Evolutionary conservation across 2,113 vertebrate genomes (phyloP).

Genomic region (Nycticryphes semicollaris): DNA sequence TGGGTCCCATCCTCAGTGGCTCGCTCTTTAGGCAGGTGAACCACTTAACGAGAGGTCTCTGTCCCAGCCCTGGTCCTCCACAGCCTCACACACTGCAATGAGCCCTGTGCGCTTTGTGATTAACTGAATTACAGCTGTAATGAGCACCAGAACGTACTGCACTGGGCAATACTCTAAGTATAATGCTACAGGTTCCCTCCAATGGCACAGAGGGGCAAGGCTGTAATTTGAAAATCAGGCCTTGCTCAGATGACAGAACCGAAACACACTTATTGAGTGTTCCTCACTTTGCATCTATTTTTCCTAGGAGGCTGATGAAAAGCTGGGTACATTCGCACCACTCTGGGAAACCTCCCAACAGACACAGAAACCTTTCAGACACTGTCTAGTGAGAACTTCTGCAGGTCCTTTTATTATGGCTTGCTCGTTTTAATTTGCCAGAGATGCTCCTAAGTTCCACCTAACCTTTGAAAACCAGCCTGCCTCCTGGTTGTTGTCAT

Average conservation of each 20-base stretch:
- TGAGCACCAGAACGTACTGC: neutral
- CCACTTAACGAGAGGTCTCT: neutral
- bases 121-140: neutral
- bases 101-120: neutral
- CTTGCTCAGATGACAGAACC: neutral
- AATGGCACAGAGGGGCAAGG: neutral
- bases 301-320: constrained; percentile 50
- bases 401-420: neutral
- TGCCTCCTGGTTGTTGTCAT: neutral
- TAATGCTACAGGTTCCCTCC: neutral
- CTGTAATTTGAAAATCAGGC: constrained; percentile 1
- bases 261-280: neutral
- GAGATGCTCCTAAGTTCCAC: neutral
- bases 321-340: neutral
- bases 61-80: neutral
- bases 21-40: neutral
- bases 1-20: neutral
- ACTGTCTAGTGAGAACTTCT: neutral
- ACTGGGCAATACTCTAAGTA: neutral
- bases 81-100: neutral
- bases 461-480: neutral
- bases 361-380: neutral
- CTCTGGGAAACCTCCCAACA: constrained; percentile 32
- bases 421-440: constrained; percentile 12
- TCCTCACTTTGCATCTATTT: constrained; percentile 50